Conservation (phyloP, 2,113 vertebrate genomes). For the Leucoraja erinaceus region DNA sequence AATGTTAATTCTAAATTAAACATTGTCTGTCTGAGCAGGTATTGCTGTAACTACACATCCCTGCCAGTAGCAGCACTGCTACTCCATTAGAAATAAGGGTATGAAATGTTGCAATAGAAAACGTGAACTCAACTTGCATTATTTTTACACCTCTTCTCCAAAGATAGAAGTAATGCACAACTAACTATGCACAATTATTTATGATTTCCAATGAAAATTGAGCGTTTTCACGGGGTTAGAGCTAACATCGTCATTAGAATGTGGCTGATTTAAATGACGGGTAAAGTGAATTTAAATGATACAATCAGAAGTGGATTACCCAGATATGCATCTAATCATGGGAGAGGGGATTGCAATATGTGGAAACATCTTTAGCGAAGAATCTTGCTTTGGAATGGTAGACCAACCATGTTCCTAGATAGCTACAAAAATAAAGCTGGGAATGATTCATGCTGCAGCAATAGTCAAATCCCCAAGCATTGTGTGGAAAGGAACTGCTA, state of each 20-base stretch:
- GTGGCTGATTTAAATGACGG: not conserved
- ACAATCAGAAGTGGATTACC: not conserved
- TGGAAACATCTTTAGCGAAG: not conserved
- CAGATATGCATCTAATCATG: not conserved
- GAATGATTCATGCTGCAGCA: not conserved
- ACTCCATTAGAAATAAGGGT: not conserved
- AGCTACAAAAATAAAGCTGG: not conserved
- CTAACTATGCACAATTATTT: too few species aligned
- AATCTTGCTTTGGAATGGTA: not conserved
- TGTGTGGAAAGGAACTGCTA: not conserved
- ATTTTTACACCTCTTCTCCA: too few species aligned
- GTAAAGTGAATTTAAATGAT: too few species aligned
- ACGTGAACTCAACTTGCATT: too few species aligned
- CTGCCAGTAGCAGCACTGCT: not conserved
- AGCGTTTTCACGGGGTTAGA: not conserved
- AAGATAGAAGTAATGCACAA: not conserved
- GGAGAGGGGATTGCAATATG: not conserved
- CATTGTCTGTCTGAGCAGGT: not conserved
- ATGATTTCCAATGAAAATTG: not conserved
- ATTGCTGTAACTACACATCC: not conserved
- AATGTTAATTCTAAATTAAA: too few species aligned
- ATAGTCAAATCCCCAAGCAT: not conserved
- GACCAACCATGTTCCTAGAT: not conserved
- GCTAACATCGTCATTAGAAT: not conserved
- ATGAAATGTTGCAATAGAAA: not conserved